Evolutionary conservation across 2,888 invertebrate genomes (phyloP), one percentile per base, ranked within the genome.

Genomic region (Drosophila leonis): DNA sequence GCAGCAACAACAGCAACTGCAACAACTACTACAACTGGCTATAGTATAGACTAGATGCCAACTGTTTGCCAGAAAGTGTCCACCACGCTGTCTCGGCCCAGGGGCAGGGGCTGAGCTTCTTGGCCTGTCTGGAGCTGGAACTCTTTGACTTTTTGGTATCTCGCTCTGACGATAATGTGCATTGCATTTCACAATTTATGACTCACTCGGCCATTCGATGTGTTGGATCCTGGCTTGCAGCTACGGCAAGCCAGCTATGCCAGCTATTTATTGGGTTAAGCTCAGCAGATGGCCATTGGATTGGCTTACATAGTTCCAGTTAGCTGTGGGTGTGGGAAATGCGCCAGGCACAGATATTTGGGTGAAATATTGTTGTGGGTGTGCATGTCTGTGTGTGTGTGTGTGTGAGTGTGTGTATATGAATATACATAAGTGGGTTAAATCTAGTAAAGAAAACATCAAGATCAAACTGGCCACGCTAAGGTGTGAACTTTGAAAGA

Each of bases 211-310:
- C 60, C 69, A 51, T n/a, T 52, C 61, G 24, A 41, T 13, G 65
- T 44, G 64, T 27, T 65, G 69, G 49, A 66, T 62, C 65, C 56
- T 33, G 61, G 33, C 57, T 42, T 49, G 3, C 37, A 68, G 42
- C 54, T 46, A 35, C 51, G 12, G 33, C 57, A 62, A 27, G 24
- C 24, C 41, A 41, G 44, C 77, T 64, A 84, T 84, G 82, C 72
- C 52, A 87, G 64, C 76, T 84, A 84, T 89, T 84, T 88, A 84
- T 88, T 84, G 88, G 82, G 88, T 84, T 84, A 90, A 76, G 72
- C 68, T 74, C 55, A 62, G 56, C 64, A 55, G 88, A 78, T 83
- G 73, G 52, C 67, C 75, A 33, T 63, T 61, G 72, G 69, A 62
- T 62, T 76, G 60, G 64, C 68, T 55, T 42, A 57, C 67, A 61